Percentiles rank a stretch among this genome's conserved stretches.
phyloP scores from a whole-genome alignment of 2,113 vertebrate species.

The Ancistrus triradiatus region DNA sequence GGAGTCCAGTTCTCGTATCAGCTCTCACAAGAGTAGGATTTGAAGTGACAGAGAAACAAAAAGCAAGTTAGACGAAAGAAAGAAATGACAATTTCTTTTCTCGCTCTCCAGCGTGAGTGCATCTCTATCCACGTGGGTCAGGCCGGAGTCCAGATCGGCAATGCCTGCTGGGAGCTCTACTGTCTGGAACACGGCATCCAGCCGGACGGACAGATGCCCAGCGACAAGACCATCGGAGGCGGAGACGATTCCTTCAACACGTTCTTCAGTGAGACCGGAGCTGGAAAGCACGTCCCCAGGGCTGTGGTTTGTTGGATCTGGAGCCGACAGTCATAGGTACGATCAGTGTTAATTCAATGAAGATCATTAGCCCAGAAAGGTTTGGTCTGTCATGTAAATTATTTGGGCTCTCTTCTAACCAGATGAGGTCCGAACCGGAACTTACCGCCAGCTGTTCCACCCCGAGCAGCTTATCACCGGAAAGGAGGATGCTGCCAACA shows the following conservation, averaged over 20 bases:
- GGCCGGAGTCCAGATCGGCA: conserved; percentile 52
- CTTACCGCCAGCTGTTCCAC: conserved; percentile 62
- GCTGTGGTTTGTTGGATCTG: conserved; percentile 53
- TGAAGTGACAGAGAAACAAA: too few relatives aligned
- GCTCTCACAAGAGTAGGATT: too few relatives aligned
- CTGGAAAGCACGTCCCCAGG: conserved; percentile 51
- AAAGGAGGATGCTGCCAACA: conserved; percentile 63
- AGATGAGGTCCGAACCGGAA: conserved; percentile 57
- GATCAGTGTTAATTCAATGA: neutral
- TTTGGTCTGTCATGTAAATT: neutral
- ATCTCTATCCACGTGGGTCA: conserved; percentile 51
- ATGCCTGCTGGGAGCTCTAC: conserved; percentile 51
- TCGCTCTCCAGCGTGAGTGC: conserved; percentile 43
- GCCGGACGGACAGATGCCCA: conserved; percentile 50
- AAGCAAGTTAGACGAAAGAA: too few relatives aligned
- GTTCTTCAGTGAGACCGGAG: conserved; percentile 53
- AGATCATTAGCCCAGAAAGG: neutral
- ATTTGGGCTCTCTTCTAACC: neutral
- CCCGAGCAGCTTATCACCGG: conserved; percentile 68
- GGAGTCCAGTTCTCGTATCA: too few relatives aligned
- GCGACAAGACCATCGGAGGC: conserved; percentile 40
- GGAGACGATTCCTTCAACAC: conserved; percentile 52
- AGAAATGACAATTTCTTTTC: too few relatives aligned
- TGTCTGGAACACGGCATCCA: conserved; percentile 49
- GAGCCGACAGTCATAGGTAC: conserved; percentile 53